Percentiles rank a stretch among this genome's conserved stretches.
Evolutionary conservation across 2,888 invertebrate genomes (phyloP).

Genomic region (Cordilura impudica): DNA sequence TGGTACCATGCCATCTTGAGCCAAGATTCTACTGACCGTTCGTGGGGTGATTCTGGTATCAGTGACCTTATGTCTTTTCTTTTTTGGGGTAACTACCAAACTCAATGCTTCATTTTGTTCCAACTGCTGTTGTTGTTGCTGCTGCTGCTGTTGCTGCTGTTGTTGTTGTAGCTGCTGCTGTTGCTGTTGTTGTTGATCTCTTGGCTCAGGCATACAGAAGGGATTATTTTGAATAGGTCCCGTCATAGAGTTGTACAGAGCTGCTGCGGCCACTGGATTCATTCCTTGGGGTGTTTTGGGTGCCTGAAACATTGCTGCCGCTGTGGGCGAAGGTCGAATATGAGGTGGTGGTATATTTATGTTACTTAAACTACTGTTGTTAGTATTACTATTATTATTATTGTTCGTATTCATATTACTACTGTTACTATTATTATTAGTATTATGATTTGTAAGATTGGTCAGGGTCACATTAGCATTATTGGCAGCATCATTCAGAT

Average conservation of each 20-base stretch:
- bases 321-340: conserved; percentile 84
- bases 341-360: conserved; percentile 82
- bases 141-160: conserved; percentile 82
- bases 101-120: conserved; percentile 97
- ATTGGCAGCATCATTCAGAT: conserved; percentile 41
- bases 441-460: conserved; percentile 48
- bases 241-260: conserved; percentile 83
- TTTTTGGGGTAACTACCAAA: conserved; percentile 95
- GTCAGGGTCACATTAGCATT: conserved; percentile 48
- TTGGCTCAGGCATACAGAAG: conserved; percentile 81
- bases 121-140: conserved; percentile 81
- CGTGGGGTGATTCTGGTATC: conserved; percentile 94
- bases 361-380: conserved; percentile 79
- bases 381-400: conserved; percentile 64
- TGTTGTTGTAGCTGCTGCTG: conserved; percentile 84
- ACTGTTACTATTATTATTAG: conserved; percentile 41
- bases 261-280: conserved; percentile 80
- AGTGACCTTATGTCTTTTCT: conserved; percentile 98
- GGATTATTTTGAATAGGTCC: conserved; percentile 77
- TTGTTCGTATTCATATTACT: conserved; percentile 57
- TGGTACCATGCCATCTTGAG: conserved; percentile 88
- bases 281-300: conserved; percentile 86
- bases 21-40: conserved; percentile 91
- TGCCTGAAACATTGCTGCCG: conserved; percentile 88
- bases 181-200: conserved; percentile 84